Evolutionary conservation across 1,140 invertebrate genomes (phyloP), one percentile per base, ranked within the genome.

Genomic region (Lepidotrigona ventralis): DNA sequence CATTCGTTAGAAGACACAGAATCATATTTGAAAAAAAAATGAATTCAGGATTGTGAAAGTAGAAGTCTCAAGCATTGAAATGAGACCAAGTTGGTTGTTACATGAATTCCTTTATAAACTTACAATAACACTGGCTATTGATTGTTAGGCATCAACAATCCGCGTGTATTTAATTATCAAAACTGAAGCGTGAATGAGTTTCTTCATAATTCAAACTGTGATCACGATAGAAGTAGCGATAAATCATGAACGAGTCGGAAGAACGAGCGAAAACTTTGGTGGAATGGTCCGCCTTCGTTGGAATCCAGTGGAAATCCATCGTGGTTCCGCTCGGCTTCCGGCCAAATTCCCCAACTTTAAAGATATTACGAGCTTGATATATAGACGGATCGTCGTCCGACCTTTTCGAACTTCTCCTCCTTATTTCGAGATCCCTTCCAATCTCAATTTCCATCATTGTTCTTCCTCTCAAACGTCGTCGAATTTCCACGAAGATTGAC

Each of bases 231-330:
- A 23, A 4, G 11, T 17, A 23, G 17, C 51, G 56, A 75, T 79
- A 79, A 56, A 79, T 79, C 51, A 53, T 76, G 26, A 1, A 4
- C 9, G 19, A 6, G 1, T 73, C 0, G 29, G 23, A 56, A 79
- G 63, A 51, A 39, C 26, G 21, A 23, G 19, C 14, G 53, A 15
- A 79, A 79, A 69, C 4, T 46, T 69, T 69, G 21, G 33, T 11
- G 11, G 21, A 46, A 15, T 69, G 23, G 68, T 0, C 1, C 29
- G 33, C 17, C 26, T 19, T 66, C 8, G 17, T 2, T 51, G 23
- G 26, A 68, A 78, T 51, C 63, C 23, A 69, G 70, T 29, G 33
- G 54, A 72, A 72, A 60, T 72, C 53, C 33, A 70, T 70, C 68
- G 39, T n/a, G 23, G 39, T 60, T 51, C 33, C n/a, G 3, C 29